Base-by-base conservation (phyloP, 2,888 invertebrate genomes). In the Cerastis rubricosa region DNA sequence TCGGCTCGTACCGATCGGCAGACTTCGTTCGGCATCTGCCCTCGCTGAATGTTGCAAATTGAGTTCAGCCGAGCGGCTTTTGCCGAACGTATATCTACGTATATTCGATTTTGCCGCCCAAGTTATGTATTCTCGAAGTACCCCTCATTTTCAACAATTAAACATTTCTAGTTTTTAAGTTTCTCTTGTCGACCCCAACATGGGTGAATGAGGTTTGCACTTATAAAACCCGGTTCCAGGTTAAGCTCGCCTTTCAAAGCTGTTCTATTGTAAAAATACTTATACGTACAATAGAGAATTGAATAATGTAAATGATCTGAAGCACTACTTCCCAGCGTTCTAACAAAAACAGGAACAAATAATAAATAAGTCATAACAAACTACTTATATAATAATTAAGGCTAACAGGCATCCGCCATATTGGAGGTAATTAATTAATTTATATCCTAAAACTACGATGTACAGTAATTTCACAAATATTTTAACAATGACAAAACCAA, bases 341-440 rank as follows among this genome's bases (percentile, higher is more conserved):
- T 78, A 84, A 84, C 66, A 67, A 74, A 61, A 76, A 74, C 76
- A 86, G 68, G 67, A 51, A 67, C 66, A 71, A 71, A 83, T 86
- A 87, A 87, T 87, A 87, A 87, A 87, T 87, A 87, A 82, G 71
- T 82, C 67, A 74, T 85, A 85, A 85, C 78, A 83, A 84, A 81
- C 86, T 87, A 87, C 71, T 80, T 86, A 86, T 83, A 83, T 35
- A 74, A 70, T 88, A 86, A 77, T 86, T 87, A 87, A 88, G 87
- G 85, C 83, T 87, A 87, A 47, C 83, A 76, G 87, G 88, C 88
- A 25, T 87, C 66, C 71, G 87, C 84, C 88, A 14, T 78, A 81
- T 81, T 85, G 85, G 87, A 88, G 88, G 87, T 88, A 88, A 78
- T 82, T 78, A 83, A 78, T 78, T 81, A 75, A 73, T 78, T 74